Conservation (phyloP, 2,888 invertebrate genomes). For the Bombyx huttoni region DNA sequence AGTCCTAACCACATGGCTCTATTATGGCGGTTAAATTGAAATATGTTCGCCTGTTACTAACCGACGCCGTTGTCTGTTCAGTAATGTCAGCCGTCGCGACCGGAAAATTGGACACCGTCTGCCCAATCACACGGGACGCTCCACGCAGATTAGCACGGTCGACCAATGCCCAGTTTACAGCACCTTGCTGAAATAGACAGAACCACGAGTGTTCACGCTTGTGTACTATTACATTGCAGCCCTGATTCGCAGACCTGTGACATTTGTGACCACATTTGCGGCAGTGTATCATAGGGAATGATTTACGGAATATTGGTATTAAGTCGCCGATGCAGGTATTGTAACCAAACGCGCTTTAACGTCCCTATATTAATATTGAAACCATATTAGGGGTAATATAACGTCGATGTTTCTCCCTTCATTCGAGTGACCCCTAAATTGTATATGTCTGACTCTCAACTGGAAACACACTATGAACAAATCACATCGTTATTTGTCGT, state of each 20-base stretch:
- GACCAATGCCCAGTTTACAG: slow-evolving; percentile 43
- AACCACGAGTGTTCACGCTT: slow-evolving; percentile 42
- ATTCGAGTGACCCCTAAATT: too few species aligned
- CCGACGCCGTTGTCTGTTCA: slow-evolving; percentile 49
- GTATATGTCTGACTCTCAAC: too few species aligned
- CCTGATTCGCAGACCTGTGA: slow-evolving; percentile 20
- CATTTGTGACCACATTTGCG: slow-evolving; percentile 26
- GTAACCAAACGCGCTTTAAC: slow-evolving; percentile 43
- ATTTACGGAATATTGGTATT: too few species aligned
- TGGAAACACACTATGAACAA: background rate
- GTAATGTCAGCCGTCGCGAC: slow-evolving; percentile 51
- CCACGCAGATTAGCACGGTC: slow-evolving; percentile 67
- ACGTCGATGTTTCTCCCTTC: too few species aligned
- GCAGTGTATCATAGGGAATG: slow-evolving; percentile 26
- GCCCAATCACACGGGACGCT: slow-evolving; percentile 69
- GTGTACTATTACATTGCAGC: slow-evolving; percentile 46
- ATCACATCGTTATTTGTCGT: background rate
- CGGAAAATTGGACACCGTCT: slow-evolving; percentile 69
- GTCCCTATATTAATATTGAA: slow-evolving; percentile 43
- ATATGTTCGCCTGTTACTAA: slow-evolving; percentile 39
- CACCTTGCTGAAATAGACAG: slow-evolving; percentile 19
- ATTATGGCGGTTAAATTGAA: slow-evolving; percentile 16
- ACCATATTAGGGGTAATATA: slow-evolving; percentile 38
- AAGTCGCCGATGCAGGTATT: slow-evolving; percentile 26
- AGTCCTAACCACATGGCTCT: too few species aligned